These are phyloP conservation scores for Brachyrhaphis roseni DNA, from an alignment of 2,797 vertebrate genomes.

Conservation along the genomic window DNA sequence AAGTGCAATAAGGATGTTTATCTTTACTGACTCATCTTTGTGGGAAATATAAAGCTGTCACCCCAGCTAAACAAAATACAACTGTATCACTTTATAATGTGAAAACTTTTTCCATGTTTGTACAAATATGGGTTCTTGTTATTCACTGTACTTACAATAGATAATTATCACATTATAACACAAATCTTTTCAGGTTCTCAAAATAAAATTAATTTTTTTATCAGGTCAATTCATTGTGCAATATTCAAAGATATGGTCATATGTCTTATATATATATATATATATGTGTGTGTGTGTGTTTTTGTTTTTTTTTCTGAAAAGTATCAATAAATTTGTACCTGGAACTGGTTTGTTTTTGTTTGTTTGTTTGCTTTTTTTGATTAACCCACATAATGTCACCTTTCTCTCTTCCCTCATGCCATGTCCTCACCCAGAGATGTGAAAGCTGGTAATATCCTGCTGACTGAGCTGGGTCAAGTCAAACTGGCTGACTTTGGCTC, in stretches of 20 bases:
- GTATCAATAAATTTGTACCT: not conserved
- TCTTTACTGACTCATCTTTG: not conserved
- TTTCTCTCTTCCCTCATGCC: not conserved
- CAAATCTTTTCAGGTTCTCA: not conserved
- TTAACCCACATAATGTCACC: not conserved
- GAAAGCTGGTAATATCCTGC: constrained; percentile 99
- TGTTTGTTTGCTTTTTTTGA: not conserved
- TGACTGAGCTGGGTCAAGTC: constrained; percentile 97
- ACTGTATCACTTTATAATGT: not conserved
- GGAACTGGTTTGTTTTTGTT: not conserved
- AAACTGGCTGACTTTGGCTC: constrained; percentile 99
- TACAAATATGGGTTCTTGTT: not conserved
- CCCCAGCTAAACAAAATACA: not conserved
- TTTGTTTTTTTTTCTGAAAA: too few relatives aligned
- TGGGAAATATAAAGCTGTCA: not conserved
- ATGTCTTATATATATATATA: too few relatives aligned
- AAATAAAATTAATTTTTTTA: not conserved
- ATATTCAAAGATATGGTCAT: not conserved
- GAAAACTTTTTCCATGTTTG: not conserved
- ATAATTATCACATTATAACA: not conserved
- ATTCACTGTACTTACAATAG: not conserved
- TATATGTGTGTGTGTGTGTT: too few relatives aligned
- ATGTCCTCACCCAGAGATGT: constrained; percentile 86
- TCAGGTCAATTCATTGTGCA: not conserved
- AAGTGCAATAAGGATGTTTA: not conserved